Conservation (phyloP, 1,140 invertebrate genomes). For the Diploscapter pachys region DNA sequence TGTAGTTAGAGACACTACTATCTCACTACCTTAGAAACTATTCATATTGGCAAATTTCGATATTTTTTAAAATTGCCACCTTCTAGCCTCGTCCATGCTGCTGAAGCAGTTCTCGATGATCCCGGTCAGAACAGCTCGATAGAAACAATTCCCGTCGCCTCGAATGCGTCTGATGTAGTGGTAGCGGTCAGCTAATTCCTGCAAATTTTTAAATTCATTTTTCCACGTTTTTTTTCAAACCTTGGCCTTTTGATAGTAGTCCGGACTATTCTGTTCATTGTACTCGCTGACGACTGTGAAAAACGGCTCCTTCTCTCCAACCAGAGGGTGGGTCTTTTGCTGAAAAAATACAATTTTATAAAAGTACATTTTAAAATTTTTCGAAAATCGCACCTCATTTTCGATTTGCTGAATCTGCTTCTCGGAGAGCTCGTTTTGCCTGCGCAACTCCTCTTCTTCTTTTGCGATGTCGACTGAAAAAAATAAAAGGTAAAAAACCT, state of each 20-base stretch:
- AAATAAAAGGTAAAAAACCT: too few species aligned
- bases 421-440: background rate
- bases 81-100: background rate
- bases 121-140: conserved; percentile 30
- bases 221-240: background rate
- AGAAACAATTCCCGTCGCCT: conserved; percentile 39
- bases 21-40: too few species aligned
- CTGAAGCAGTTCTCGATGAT: conserved; percentile 14
- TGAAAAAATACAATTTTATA: background rate
- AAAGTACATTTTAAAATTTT: background rate
- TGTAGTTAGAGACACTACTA: too few species aligned
- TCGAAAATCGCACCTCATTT: conserved; percentile 11
- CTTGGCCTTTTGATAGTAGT: conserved; percentile 24
- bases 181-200: conserved; percentile 14
- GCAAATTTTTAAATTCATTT: too few species aligned
- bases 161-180: conserved; percentile 26
- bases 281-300: background rate
- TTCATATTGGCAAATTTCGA: too few species aligned
- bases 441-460: too few species aligned
- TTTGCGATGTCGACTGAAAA: too few species aligned
- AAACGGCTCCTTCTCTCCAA: conserved; percentile 17
- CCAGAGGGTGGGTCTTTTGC: conserved; percentile 23
- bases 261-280: conserved; percentile 1
- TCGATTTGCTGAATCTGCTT: conserved; percentile 25
- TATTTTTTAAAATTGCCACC: too few species aligned